Base-by-base conservation (phyloP, 2,888 invertebrate species). In the Polyommatus iphigenia region DNA sequence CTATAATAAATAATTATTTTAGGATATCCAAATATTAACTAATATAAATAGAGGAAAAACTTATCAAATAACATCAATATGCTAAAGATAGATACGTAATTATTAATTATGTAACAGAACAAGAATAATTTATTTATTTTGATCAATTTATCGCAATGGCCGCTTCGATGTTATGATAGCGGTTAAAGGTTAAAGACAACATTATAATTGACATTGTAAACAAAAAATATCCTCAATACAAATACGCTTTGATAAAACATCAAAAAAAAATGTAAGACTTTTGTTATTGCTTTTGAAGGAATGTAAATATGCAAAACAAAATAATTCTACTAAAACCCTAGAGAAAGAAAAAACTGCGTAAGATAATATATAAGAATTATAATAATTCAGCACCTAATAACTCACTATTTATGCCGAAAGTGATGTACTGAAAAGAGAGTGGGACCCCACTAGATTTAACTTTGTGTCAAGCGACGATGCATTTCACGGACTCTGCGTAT, bases 401-500 rank as follows among this genome's bases (percentile, higher is more conserved):
- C 50, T 24, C 5, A 46, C 15, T 46, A 73, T 75, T 75, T 29
- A 54, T 54, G 24, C 15, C 50, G 24, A 73, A 29, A 13, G 54
- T 29, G 29, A 54, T 50, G 50, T 10, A 50, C 50, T 24, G 73
- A 73, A 50, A 50, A 50, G 18, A 75, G 54, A 71, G 80, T 71
- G 75, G 76, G 77, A 76, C 75, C 75, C 76, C 76, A 78, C 79
- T 78, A 73, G 75, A 79, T 79, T 79, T 79, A 77, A 78, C 79
- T 79, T 79, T 80, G 77, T 79, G 79, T 76, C 62, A 75, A 78
- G 78, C 79, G 79, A 77, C 75, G 75, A 50, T 78, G 80, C 79
- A 80, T 80, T 80, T 79, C 79, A 80, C 79, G 78, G 79, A 76
- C 75, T 78, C 79, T 78, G 79, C 62, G 59, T 80, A 50, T 50